Conservation (phyloP, 2,113 vertebrate species). For the Sigmodon hispidus region DNA sequence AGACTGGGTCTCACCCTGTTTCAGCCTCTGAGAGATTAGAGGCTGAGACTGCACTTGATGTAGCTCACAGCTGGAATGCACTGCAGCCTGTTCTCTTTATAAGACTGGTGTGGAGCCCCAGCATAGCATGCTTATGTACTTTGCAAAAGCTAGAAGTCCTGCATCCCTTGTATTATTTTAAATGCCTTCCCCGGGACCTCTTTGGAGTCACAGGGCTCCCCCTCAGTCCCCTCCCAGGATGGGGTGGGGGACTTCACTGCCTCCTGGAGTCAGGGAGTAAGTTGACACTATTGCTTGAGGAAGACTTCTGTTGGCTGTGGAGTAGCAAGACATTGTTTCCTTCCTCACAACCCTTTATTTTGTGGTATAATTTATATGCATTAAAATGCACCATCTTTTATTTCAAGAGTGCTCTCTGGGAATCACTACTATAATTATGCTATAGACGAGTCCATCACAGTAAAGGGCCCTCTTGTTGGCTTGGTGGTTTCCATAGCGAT, state of each 20-base stretch:
- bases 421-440: background rate
- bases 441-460: background rate
- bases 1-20: background rate
- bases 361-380: background rate
- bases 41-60: background rate
- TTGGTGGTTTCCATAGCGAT: background rate
- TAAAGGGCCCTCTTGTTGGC: background rate
- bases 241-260: background rate
- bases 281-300: background rate
- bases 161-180: background rate
- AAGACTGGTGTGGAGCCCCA: background rate
- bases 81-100: background rate
- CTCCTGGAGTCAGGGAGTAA: background rate
- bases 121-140: rapidly evolving
- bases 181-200: background rate
- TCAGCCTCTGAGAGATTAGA: background rate
- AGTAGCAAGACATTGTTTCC: background rate
- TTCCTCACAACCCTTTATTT: background rate
- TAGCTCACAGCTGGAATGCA: background rate
- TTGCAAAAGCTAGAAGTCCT: background rate
- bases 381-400: background rate
- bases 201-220: background rate
- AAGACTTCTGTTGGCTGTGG: background rate
- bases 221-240: background rate
- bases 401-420: background rate